phyloP scores from a whole-genome alignment of 1,140 invertebrate genomes.

The Conopomorpha cramerella region DNA sequence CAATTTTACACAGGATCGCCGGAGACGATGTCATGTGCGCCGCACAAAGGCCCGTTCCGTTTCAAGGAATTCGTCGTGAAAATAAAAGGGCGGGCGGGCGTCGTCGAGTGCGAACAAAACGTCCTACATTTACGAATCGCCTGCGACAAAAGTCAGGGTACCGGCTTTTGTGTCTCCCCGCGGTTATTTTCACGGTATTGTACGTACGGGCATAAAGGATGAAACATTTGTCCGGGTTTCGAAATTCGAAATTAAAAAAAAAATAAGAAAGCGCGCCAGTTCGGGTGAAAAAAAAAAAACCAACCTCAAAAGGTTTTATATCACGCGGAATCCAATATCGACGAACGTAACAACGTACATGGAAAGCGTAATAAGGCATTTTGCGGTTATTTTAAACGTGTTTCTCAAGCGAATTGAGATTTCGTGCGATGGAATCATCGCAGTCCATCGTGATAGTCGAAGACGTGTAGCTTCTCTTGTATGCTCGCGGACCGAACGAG shows the following conservation, averaged over 20 bases:
- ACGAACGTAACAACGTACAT: constrained; percentile 51
- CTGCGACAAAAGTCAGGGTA: constrained; percentile 46
- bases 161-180: no score
- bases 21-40: constrained; percentile 3
- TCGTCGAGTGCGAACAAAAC: constrained; percentile 42
- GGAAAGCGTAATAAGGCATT: constrained; percentile 54
- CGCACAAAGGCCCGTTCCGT: constrained; percentile 30
- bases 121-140: constrained; percentile 28
- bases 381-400: constrained; percentile 54
- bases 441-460: constrained; percentile 22
- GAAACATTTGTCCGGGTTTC: constrained; percentile 28
- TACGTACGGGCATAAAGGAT: constrained; percentile 36
- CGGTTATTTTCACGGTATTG: constrained; percentile 40
- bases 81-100: constrained; percentile 44
- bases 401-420: constrained; percentile 51
- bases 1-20: background rate
- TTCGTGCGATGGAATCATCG: constrained; percentile 36
- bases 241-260: constrained; percentile 43
- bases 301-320: no score
- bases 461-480: constrained; percentile 16
- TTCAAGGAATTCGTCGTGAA: constrained; percentile 24
- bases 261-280: constrained; percentile 32
- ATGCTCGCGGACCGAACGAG: no score
- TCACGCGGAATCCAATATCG: no score
- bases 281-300: no score